Evolutionary conservation across 2,888 invertebrate species (phyloP).

Genomic region (Anagyrus pseudococci): DNA sequence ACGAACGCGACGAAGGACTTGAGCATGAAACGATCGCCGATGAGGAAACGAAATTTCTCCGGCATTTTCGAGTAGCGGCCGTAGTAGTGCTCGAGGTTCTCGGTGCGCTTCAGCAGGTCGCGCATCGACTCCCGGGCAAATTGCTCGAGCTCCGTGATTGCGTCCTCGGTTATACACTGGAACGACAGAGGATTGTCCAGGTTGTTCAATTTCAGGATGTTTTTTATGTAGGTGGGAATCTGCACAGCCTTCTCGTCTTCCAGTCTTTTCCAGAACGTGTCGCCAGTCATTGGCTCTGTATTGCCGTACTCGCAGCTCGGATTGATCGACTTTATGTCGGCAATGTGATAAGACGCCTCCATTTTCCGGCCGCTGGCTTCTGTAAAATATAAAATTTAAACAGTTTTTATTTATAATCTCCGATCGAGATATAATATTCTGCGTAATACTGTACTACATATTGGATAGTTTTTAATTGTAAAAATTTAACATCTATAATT

Average conservation of each 20-base stretch:
- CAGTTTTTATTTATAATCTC: no score
- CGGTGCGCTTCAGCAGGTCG: neutral
- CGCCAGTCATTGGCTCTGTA: neutral
- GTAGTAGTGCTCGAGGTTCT: constrained; percentile 1
- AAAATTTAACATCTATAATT: no score
- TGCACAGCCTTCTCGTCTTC: neutral
- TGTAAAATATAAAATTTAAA: no score
- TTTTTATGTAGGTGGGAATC: neutral
- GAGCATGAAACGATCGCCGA: neutral
- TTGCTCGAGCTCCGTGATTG: neutral
- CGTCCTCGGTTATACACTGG: neutral
- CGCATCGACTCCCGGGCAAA: neutral
- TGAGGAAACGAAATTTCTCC: constrained; percentile 1
- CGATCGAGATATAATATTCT: no score
- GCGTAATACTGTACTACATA: no score
- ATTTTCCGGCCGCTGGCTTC: no score
- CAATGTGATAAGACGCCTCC: no score
- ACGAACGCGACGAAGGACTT: neutral
- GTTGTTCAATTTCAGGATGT: neutral
- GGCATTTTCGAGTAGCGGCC: constrained; percentile 2
- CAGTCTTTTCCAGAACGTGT: neutral
- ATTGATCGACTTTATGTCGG: no score
- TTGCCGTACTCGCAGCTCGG: no score
- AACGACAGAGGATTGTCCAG: neutral
- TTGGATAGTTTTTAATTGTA: no score